Evolutionary conservation across 1,140 invertebrate species (phyloP).

Genomic region (Aphaenogaster floridana): DNA sequence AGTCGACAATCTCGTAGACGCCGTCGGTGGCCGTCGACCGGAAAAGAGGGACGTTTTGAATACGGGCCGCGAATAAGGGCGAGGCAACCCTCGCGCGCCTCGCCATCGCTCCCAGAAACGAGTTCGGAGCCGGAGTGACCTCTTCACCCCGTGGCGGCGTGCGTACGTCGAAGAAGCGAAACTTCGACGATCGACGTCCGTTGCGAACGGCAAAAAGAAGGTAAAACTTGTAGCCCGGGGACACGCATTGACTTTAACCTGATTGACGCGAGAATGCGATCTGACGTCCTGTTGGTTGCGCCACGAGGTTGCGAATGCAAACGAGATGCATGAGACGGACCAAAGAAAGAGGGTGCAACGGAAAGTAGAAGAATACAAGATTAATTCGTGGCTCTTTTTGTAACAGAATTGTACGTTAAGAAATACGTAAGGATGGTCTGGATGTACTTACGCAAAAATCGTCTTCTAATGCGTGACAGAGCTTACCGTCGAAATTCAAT

Average conservation of each 20-base stretch:
- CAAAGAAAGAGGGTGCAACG: neutral
- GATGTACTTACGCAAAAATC: too few species aligned
- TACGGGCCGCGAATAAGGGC: constrained; percentile 19
- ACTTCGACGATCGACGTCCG: neutral
- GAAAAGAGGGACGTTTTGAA: constrained; percentile 52
- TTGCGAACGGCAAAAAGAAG: neutral
- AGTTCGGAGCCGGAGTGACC: constrained; percentile 10
- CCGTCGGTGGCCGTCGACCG: constrained; percentile 9
- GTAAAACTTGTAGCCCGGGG: neutral
- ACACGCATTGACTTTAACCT: constrained; percentile 43
- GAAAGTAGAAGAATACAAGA: neutral
- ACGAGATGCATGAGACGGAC: neutral
- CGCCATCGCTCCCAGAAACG: constrained; percentile 32
- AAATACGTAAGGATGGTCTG: neutral
- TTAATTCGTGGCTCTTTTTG: neutral
- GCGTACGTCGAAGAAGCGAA: neutral
- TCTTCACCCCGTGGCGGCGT: constrained; percentile 18
- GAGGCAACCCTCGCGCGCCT: neutral
- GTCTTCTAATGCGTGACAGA: too few species aligned
- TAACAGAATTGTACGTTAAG: neutral
- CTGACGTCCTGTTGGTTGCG: neutral
- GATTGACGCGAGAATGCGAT: constrained; percentile 39
- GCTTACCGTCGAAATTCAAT: too few species aligned
- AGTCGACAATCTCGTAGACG: constrained; percentile 39
- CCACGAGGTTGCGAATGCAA: neutral